Conservation (phyloP, 2,888 invertebrate species). For the Eupelmus urozonus region DNA sequence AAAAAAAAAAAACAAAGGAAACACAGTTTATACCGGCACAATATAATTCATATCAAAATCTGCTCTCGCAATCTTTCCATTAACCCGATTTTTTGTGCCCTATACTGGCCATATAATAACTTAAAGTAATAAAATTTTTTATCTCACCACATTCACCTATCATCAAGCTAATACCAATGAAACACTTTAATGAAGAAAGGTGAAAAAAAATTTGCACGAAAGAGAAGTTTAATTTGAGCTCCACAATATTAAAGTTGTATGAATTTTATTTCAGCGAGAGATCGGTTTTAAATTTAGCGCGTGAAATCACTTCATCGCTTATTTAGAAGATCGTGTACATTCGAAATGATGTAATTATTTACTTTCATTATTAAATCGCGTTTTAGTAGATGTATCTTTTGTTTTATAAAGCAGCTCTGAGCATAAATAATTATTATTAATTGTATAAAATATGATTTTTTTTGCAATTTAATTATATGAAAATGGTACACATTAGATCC, state of each 20-base stretch:
- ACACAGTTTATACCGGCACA: neutral
- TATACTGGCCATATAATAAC: neutral
- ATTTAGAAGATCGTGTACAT: too few species aligned
- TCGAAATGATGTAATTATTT: too few species aligned
- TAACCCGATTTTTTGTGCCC: constrained; percentile 35
- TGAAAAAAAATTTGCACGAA: constrained; percentile 35
- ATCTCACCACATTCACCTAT: neutral
- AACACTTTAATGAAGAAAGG: constrained; percentile 15
- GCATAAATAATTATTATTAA: too few species aligned
- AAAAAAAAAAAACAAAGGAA: neutral
- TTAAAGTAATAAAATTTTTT: constrained; percentile 40
- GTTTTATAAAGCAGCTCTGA: too few species aligned
- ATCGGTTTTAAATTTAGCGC: too few species aligned
- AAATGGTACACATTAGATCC: too few species aligned
- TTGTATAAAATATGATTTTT: too few species aligned
- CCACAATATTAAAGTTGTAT: neutral
- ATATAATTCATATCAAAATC: constrained; percentile 26
- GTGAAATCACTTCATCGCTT: too few species aligned
- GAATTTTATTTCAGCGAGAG: neutral
- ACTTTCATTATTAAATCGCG: too few species aligned
- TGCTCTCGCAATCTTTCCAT: constrained; percentile 32
- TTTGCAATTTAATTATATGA: too few species aligned
- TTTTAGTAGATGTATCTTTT: too few species aligned
- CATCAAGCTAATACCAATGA: constrained; percentile 11
- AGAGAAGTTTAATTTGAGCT: constrained; percentile 27